A percentile compares a stretch with the other conserved stretches of the same genome.
phyloP scores from a whole-genome alignment of 2,113 vertebrate genomes.

The Malaclemys terrapin region DNA sequence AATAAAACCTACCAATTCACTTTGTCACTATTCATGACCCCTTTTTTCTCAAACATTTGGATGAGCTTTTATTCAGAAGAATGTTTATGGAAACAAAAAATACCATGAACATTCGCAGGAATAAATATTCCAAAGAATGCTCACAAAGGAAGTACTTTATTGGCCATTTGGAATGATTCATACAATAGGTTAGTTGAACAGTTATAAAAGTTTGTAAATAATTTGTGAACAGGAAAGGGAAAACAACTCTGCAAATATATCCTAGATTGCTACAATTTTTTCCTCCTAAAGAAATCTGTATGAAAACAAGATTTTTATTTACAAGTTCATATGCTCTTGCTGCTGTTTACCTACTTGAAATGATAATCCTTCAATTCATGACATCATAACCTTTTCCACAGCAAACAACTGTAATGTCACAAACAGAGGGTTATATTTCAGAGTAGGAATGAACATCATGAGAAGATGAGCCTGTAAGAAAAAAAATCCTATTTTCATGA shows the following conservation, averaged over 20 bases:
- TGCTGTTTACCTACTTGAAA: neutral
- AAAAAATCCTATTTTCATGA: neutral
- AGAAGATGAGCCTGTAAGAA: neutral
- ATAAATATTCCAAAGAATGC: neutral
- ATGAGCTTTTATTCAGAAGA: neutral
- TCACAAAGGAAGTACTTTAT: neutral
- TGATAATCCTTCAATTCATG: neutral
- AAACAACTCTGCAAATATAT: neutral
- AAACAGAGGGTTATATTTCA: neutral
- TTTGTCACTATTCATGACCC: neutral
- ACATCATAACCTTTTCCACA: neutral
- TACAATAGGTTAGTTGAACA: neutral
- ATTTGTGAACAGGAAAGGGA: neutral
- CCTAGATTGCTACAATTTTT: neutral
- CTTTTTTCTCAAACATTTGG: neutral
- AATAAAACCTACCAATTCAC: neutral
- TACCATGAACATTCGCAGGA: neutral
- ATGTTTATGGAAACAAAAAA: neutral
- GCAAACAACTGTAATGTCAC: neutral
- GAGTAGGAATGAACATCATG: neutral
- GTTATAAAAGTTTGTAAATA: neutral
- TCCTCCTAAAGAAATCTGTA: neutral
- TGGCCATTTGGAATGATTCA: neutral
- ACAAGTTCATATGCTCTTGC: neutral
- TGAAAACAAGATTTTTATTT: slow-evolving; percentile 5